A percentile compares a stretch with the other conserved stretches of the same genome.
phyloP scores from a whole-genome alignment of 2,113 vertebrate genomes.

The Cyanistes caeruleus region DNA sequence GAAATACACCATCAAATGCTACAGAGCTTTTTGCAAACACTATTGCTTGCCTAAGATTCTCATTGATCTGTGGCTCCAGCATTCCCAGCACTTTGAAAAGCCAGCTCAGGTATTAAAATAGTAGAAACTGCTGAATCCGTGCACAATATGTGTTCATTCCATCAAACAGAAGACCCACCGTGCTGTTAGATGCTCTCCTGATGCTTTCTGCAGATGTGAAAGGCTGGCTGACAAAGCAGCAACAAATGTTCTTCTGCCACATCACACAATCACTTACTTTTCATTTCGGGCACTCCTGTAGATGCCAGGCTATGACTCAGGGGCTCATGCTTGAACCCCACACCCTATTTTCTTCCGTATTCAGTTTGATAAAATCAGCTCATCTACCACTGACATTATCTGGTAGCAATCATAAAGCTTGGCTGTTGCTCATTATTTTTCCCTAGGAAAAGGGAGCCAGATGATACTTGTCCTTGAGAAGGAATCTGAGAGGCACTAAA shows the following conservation, averaged over 20 bases:
- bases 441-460: neutral
- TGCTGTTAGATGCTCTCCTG: neutral
- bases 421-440: neutral
- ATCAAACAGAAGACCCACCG: neutral
- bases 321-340: neutral
- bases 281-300: neutral
- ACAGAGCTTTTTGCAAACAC: constrained; percentile 9
- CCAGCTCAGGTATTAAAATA: neutral
- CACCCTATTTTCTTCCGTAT: neutral
- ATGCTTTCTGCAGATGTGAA: neutral
- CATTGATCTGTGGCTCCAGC: neutral
- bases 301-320: constrained; percentile 17
- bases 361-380: neutral
- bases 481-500: neutral
- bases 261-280: neutral
- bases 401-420: constrained; percentile 1
- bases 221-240: neutral
- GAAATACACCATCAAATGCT: neutral
- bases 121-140: neutral
- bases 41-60: neutral
- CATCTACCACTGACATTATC: neutral
- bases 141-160: neutral
- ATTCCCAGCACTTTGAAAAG: neutral
- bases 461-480: neutral
- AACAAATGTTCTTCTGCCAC: neutral